Conservation (phyloP, 2,888 invertebrate species). For the Troides helena region DNA sequence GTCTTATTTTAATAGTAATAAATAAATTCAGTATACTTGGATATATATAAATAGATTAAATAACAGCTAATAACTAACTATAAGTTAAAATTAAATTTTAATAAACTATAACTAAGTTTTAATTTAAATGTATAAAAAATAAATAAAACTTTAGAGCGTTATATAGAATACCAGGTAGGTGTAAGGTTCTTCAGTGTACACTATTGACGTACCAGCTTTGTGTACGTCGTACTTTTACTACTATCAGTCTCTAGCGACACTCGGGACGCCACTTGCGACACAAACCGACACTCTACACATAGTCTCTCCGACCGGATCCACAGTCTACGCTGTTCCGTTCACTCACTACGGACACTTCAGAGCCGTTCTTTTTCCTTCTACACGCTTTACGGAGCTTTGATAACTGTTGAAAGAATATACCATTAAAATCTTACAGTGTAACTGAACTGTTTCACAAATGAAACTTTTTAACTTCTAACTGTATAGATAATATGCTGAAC, state of each 20-base stretch:
- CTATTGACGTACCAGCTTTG: slow-evolving; percentile 31
- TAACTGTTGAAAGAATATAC: slow-evolving; percentile 47
- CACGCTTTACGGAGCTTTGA: slow-evolving; percentile 63
- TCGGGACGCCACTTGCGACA: slow-evolving; percentile 30
- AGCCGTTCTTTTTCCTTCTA: slow-evolving; percentile 65
- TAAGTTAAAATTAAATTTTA: background rate
- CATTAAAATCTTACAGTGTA: background rate
- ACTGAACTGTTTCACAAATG: background rate
- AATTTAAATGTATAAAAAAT: slow-evolving; percentile 18
- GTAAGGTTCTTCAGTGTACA: background rate
- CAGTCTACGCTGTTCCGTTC: slow-evolving; percentile 67
- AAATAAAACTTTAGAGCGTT: slow-evolving; percentile 29
- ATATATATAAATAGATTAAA: background rate
- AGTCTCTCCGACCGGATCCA: slow-evolving; percentile 64
- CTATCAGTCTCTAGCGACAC: slow-evolving; percentile 64
- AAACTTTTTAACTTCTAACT: background rate
- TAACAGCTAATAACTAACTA: background rate
- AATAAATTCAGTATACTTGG: too few relatives aligned
- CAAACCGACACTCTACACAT: slow-evolving; percentile 53
- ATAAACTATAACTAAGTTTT: background rate
- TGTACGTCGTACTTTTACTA: slow-evolving; percentile 65
- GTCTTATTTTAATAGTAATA: too few relatives aligned
- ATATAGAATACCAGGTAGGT: background rate
- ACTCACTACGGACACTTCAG: slow-evolving; percentile 71
- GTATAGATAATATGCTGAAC: background rate